Base-by-base conservation (phyloP, 2,797 vertebrate species). In the Epinephelus coioides region DNA sequence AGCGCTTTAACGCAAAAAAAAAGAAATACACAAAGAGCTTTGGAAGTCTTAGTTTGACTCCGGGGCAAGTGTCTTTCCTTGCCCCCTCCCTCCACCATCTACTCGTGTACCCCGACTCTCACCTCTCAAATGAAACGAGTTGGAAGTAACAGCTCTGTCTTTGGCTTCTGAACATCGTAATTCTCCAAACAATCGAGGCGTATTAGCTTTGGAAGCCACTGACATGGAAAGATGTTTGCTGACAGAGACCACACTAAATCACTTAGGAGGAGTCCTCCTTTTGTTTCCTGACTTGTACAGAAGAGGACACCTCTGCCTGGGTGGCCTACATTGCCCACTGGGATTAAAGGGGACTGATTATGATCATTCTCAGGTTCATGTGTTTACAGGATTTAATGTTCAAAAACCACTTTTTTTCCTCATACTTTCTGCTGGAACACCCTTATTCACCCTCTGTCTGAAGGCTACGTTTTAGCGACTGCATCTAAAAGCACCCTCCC, bases 221-320 rank as follows among this genome's bases (percentile, higher is more conserved):
- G 95, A 96, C 93, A 95, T 93, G 95, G 95, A 98, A 97, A 93
- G 88, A 96, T 95, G 94, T 92, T 95, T 92, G 89, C 92, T 94
- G 95, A 94, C 96, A 96, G 82, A 76, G 89, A 92, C 92, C 79
- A 86, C 80, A 81, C 93, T 95, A 96, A 96, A 97, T 96, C 94
- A 90, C 90, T 93, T 93, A 50, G 76, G 85, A 82, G 21, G 47
- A 86, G 60, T 21, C 62, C n/a, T 57, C 57, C 76, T 81, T 82
- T 89, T 88, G 82, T 89, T 74, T 84, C 62, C 64, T 23, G 56
- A 80, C 80, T 73, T 69, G 43, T 70, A 40, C 75, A 65, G 60
- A 71, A 51, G 74, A 83, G 69, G 82, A 71, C 70, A 83, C 61
- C 40, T 75, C 68, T 27, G 67, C 82, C 55, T 90, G 88, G 86